phyloP scores from a whole-genome alignment of 1,140 invertebrate genomes.

The Tetragonula clypearis region DNA sequence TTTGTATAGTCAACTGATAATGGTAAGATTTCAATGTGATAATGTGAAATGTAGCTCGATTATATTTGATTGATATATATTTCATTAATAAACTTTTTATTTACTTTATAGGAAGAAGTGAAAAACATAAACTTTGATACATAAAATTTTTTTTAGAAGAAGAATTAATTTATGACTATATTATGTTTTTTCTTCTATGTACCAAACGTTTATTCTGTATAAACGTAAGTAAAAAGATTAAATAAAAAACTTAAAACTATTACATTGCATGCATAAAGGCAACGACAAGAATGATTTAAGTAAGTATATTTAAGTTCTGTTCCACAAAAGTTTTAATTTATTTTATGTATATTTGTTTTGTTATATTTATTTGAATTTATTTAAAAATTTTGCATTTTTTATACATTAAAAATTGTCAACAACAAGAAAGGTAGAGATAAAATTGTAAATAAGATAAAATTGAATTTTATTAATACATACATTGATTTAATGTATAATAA shows the following conservation, averaged over 20 bases:
- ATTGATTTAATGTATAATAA: not conserved
- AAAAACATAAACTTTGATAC: slow-evolving; percentile 7
- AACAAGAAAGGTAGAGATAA: not conserved
- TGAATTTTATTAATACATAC: not conserved
- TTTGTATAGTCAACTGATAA: not conserved
- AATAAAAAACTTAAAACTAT: no score
- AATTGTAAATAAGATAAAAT: not conserved
- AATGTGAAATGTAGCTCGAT: not conserved
- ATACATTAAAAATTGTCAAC: not conserved
- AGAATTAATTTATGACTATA: not conserved
- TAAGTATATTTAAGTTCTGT: not conserved
- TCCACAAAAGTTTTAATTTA: not conserved
- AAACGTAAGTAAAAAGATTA: no score
- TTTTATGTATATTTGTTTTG: no score
- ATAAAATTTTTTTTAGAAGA: not conserved
- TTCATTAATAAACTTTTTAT: not conserved
- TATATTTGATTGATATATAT: no score
- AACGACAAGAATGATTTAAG: not conserved
- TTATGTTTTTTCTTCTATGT: not conserved
- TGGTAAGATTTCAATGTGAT: slow-evolving; percentile 44
- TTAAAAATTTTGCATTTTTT: not conserved
- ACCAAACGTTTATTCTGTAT: not conserved
- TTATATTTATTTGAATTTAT: no score
- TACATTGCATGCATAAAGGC: no score
- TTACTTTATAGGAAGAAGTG: slow-evolving; percentile 50